A percentile compares a stretch with the other conserved stretches of the same genome.
phyloP scores from a whole-genome alignment of 2,888 invertebrate species.

The Protodeltote pygarga region DNA sequence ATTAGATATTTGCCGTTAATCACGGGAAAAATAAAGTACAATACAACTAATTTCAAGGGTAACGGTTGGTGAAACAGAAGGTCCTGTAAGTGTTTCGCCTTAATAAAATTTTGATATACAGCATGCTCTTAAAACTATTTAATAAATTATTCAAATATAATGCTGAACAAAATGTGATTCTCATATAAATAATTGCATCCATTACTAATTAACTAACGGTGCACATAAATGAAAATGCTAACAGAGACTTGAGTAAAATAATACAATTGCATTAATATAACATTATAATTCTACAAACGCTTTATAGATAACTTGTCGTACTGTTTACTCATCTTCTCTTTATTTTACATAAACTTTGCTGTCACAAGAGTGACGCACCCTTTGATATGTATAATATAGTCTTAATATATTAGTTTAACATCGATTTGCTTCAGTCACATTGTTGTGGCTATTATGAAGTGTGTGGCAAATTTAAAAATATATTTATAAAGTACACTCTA shows the following conservation, averaged over 20 bases:
- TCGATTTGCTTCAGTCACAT: too few species aligned
- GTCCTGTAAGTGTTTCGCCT: constrained; percentile 56
- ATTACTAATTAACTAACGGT: constrained; percentile 2
- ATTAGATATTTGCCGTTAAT: not conserved
- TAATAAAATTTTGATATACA: constrained; percentile 54
- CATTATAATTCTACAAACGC: constrained; percentile 5
- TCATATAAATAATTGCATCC: constrained; percentile 10
- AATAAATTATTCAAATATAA: constrained; percentile 7
- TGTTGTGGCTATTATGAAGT: too few species aligned
- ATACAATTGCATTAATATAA: not conserved
- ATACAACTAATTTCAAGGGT: constrained; percentile 48
- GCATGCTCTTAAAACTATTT: constrained; percentile 37
- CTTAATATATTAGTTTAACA: too few species aligned
- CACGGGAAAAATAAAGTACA: constrained; percentile 23
- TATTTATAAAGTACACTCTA: too few species aligned
- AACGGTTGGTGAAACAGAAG: constrained; percentile 57
- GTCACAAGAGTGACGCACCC: too few species aligned
- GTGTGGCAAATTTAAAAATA: too few species aligned
- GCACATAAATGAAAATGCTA: not conserved
- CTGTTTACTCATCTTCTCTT: too few species aligned
- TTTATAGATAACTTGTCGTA: too few species aligned
- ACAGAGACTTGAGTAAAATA: constrained; percentile 4
- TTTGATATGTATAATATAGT: too few species aligned
- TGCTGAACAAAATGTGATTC: not conserved
- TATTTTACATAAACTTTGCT: too few species aligned